These are phyloP conservation scores for Symphodus melops DNA, from an alignment of 2,113 vertebrate genomes.

Conservation along the genomic window DNA sequence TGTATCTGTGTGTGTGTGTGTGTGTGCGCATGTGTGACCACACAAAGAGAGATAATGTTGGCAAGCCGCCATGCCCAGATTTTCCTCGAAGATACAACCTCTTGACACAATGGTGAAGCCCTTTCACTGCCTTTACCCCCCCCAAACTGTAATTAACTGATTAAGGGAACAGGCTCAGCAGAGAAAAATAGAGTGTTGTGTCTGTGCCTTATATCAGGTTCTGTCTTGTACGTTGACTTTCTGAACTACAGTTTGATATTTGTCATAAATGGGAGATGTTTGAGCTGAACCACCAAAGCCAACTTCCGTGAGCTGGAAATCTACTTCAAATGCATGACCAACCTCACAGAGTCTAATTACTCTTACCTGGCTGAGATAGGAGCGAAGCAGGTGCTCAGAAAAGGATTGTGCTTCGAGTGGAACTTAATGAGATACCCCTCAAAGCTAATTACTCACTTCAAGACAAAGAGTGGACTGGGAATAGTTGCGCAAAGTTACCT, in stretches of 20 bases:
- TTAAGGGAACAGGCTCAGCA: conserved; percentile 19
- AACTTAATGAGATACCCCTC: conserved; percentile 27
- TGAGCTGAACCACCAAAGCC: neutral
- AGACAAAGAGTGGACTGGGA: conserved; percentile 8
- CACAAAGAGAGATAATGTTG: conserved; percentile 69
- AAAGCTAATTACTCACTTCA: conserved; percentile 41
- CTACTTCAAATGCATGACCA: conserved; percentile 10
- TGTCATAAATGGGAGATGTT: neutral
- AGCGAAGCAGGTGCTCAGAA: neutral
- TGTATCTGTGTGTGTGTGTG: conserved; percentile 33
- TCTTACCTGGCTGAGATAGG: conserved; percentile 1
- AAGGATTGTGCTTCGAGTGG: conserved; percentile 14
- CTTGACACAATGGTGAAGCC: conserved; percentile 15
- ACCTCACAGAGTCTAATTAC: conserved; percentile 3
- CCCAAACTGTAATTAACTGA: conserved; percentile 11
- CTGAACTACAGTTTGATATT: neutral
- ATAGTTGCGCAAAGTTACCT: neutral
- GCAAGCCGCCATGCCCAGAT: conserved; percentile 53
- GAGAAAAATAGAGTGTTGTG: neutral
- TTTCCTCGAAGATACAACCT: conserved; percentile 53
- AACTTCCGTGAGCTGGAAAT: conserved; percentile 12
- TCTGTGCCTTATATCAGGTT: neutral
- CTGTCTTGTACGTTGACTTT: neutral
- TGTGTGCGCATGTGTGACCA: conserved; percentile 53
- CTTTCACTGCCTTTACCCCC: conserved; percentile 6